phyloP scores from a whole-genome alignment of 1,140 invertebrate genomes.

The Bombus breviceps region DNA sequence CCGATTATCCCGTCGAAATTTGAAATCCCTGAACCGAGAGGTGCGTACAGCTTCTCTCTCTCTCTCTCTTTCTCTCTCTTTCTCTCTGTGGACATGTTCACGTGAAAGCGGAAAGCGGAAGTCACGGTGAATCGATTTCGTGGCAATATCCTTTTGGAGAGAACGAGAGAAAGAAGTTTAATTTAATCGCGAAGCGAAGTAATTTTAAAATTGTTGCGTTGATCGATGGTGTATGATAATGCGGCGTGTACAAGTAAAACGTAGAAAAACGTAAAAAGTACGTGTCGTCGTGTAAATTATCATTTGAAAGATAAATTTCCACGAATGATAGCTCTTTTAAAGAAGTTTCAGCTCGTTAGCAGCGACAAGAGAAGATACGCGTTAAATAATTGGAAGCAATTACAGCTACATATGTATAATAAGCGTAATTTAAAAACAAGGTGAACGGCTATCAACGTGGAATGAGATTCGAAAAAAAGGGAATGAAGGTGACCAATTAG shows the following conservation, averaged over 20 bases:
- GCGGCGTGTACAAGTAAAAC: not conserved
- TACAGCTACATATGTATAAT: not conserved
- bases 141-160: no score
- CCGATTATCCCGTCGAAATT: conserved; percentile 45
- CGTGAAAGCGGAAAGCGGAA: conserved; percentile 1
- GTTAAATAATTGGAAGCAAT: not conserved
- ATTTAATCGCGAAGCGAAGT: not conserved
- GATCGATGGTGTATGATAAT: not conserved
- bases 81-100: not conserved
- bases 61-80: no score
- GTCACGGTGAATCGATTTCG: not conserved
- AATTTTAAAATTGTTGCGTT: not conserved
- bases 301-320: not conserved
- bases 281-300: not conserved
- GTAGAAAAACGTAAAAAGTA: not conserved
- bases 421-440: not conserved
- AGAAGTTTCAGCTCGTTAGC: not conserved
- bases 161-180: not conserved
- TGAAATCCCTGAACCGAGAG: not conserved
- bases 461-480: not conserved
- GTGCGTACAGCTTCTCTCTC: not conserved
- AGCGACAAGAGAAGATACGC: not conserved
- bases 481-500: not conserved
- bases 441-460: not conserved
- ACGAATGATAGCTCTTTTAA: conserved; percentile 3